Percentiles rank a stretch among this genome's conserved stretches.
phyloP scores from a whole-genome alignment of 2,888 invertebrate species.

The Schrankia costaestrigalis region DNA sequence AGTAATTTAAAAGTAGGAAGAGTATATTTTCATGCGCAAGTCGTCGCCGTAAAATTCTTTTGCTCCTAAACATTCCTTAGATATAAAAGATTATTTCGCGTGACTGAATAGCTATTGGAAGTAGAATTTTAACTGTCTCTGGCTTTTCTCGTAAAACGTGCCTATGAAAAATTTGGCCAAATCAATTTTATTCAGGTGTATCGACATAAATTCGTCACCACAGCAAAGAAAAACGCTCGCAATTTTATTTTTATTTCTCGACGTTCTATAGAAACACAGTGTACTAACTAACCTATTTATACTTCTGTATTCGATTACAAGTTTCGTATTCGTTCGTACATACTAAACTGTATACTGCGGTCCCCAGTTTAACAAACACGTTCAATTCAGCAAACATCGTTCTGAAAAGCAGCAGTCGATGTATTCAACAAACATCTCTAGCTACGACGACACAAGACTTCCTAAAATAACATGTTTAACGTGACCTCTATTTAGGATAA shows the following conservation, averaged over 20 bases:
- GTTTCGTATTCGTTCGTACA: no score
- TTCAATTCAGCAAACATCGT: conserved; percentile 16
- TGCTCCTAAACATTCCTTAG: conserved; percentile 33
- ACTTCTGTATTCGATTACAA: no score
- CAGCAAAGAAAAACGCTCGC: conserved; percentile 10
- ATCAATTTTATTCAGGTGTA: conserved; percentile 18
- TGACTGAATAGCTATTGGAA: conserved; percentile 35
- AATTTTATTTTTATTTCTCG: no score
- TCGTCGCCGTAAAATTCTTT: conserved; percentile 27
- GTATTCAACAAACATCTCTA: conserved; percentile 14
- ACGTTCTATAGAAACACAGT: no score
- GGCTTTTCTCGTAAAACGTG: conserved; percentile 16
- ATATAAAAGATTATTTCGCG: conserved; percentile 36
- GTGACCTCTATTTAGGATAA: conserved; percentile 12
- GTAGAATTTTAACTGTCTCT: conserved; percentile 30
- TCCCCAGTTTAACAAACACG: conserved; percentile 16
- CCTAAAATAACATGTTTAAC: conserved; percentile 16
- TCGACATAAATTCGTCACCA: conserved; percentile 16
- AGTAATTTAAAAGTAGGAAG: conserved; percentile 30
- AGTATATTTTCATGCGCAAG: conserved; percentile 35
- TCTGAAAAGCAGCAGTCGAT: conserved; percentile 17
- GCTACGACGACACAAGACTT: conserved; percentile 4
- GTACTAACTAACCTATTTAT: no score
- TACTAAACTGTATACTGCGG: no score
- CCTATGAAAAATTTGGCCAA: conserved; percentile 13